These are phyloP conservation scores for Eupleurogrammus muticus DNA, from an alignment of 2,797 vertebrate species.

Conservation along the genomic window DNA sequence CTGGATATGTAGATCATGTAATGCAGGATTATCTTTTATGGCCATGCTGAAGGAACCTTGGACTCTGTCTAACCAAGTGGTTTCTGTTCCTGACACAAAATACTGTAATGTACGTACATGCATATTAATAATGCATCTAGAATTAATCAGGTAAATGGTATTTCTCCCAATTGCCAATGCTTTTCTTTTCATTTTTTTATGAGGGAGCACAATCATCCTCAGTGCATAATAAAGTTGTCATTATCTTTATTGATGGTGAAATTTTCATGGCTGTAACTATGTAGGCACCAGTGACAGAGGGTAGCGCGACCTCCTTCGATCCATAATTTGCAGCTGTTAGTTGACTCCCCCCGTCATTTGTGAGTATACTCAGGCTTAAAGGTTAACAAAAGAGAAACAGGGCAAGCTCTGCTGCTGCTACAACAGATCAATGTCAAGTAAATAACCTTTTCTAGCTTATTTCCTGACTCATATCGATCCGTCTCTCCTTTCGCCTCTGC, in stretches of 20 bases:
- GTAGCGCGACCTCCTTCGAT: slow-evolving; percentile 94
- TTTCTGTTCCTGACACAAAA: neutral
- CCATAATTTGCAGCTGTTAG: slow-evolving; percentile 99
- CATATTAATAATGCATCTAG: neutral
- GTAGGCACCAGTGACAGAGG: slow-evolving; percentile 91
- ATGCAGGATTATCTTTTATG: neutral
- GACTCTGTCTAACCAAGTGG: neutral
- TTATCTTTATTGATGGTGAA: slow-evolving; percentile 94
- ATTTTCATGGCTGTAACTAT: slow-evolving; percentile 93
- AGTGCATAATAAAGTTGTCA: slow-evolving; percentile 91
- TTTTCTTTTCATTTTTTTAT: slow-evolving; percentile 48
- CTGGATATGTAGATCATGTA: neutral
- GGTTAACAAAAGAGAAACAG: slow-evolving; percentile 99
- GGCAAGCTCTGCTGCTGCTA: slow-evolving; percentile 90
- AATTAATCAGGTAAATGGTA: slow-evolving; percentile 9
- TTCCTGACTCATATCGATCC: slow-evolving; percentile 99
- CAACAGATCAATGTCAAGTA: slow-evolving; percentile 99
- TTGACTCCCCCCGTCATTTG: slow-evolving; percentile 94
- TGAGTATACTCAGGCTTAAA: slow-evolving; percentile 97
- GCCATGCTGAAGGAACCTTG: neutral
- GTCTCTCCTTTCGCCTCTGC: slow-evolving; percentile 77
- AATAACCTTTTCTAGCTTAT: slow-evolving; percentile 99
- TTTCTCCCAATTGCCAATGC: neutral
- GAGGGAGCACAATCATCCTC: slow-evolving; percentile 79
- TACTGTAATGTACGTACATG: neutral